Conservation (phyloP, 2,888 invertebrate species). For the Hesperia comma region DNA sequence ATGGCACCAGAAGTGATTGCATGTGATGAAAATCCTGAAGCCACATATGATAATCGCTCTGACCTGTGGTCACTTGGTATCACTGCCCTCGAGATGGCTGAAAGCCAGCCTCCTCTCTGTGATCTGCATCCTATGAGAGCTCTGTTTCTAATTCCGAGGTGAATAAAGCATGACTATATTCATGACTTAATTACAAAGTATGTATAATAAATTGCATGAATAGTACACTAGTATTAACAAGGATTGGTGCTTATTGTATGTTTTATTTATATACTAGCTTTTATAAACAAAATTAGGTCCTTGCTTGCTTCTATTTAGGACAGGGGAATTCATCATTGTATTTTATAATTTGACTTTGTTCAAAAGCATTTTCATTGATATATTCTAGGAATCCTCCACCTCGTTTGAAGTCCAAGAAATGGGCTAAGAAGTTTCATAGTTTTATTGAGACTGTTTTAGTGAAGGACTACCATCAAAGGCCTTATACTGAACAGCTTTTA, state of each 20-base stretch:
- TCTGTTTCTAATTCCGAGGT: constrained; percentile 96
- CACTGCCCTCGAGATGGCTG: constrained; percentile 99
- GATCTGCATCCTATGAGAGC: constrained; percentile 99
- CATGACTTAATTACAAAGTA: not conserved
- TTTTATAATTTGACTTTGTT: not conserved
- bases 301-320: not conserved
- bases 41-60: constrained; percentile 99
- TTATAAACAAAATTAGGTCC: constrained; percentile 1
- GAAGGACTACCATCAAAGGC: constrained; percentile 99
- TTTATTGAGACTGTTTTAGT: constrained; percentile 99
- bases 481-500: constrained; percentile 98
- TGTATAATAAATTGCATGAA: constrained; percentile 8
- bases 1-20: constrained; percentile 99
- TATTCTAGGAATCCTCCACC: constrained; percentile 95
- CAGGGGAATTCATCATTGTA: not conserved
- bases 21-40: constrained; percentile 99
- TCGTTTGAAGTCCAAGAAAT: constrained; percentile 98
- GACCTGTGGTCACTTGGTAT: constrained; percentile 97
- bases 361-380: constrained; percentile 6
- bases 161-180: constrained; percentile 14
- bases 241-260: not conserved
- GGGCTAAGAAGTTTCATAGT: constrained; percentile 98
- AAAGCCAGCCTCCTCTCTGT: constrained; percentile 99
- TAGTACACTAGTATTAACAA: not conserved
- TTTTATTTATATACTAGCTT: constrained; percentile 6